These are phyloP conservation scores for Echinops telfairi DNA, from an alignment of 2,113 vertebrate species.

Conservation along the genomic window DNA sequence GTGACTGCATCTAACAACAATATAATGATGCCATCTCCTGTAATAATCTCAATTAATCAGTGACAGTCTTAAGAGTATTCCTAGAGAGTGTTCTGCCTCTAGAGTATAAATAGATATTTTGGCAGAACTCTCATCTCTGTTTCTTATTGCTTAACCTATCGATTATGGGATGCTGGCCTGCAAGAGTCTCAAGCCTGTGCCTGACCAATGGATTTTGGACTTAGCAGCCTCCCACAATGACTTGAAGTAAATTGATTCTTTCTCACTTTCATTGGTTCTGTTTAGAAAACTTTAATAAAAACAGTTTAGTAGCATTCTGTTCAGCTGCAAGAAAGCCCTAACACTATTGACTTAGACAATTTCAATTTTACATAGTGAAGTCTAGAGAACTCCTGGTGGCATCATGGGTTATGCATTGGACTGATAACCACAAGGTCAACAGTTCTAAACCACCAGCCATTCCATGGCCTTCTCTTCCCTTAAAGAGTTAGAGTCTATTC, in stretches of 20 bases:
- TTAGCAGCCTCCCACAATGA: not conserved
- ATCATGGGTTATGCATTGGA: not conserved
- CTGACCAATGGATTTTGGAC: not conserved
- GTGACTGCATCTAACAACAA: no score
- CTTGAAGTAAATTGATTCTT: not conserved
- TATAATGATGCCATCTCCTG: no score
- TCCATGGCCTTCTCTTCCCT: no score
- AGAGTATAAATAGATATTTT: not conserved
- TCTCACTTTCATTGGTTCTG: not conserved
- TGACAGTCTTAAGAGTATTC: not conserved
- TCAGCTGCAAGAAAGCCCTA: not conserved
- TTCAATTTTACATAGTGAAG: not conserved
- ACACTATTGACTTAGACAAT: not conserved
- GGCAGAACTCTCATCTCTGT: not conserved
- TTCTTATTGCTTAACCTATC: not conserved
- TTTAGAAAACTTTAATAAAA: not conserved
- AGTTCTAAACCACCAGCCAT: no score
- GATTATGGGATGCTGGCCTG: not conserved
- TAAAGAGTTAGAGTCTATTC: no score
- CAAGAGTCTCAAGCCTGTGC: not conserved
- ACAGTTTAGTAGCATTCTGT: not conserved
- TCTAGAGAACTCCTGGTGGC: not conserved
- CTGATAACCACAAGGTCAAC: no score
- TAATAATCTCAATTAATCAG: not conserved
- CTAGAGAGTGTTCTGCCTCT: not conserved